A percentile compares a stretch with the other conserved stretches of the same genome.
These are phyloP conservation scores for Drosophila ogumai DNA, from an alignment of 1,140 invertebrate species.

Conservation along the genomic window DNA sequence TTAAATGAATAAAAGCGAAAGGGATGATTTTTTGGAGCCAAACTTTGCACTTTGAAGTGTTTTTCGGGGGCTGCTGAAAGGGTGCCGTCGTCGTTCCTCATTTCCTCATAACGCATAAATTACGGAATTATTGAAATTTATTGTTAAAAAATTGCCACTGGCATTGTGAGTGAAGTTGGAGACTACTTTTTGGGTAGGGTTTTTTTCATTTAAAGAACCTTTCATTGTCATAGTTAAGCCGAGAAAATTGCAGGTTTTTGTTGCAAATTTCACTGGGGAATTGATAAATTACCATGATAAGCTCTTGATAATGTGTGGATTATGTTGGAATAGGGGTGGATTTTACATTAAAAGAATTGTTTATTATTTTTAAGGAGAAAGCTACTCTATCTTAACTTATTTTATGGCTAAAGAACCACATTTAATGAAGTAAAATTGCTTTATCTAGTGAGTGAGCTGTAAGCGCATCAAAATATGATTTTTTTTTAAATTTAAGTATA, in stretches of 20 bases:
- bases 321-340: not conserved
- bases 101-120: conserved; percentile 60
- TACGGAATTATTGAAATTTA: conserved; percentile 81
- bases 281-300: conserved; percentile 14
- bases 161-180: conserved; percentile 2
- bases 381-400: not conserved
- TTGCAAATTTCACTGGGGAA: conserved; percentile 1
- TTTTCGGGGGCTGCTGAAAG: conserved; percentile 16
- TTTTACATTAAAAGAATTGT: not conserved
- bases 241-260: not conserved
- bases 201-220: not conserved
- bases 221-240: conserved; percentile 29
- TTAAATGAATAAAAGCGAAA: conserved; percentile 31
- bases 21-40: conserved; percentile 30
- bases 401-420: not conserved
- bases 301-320: not conserved
- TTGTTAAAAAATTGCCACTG: conserved; percentile 50
- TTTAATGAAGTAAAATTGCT: not conserved
- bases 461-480: fast-evolving
- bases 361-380: not conserved
- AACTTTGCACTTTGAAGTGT: conserved; percentile 70
- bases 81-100: conserved; percentile 39
- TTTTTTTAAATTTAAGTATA: not conserved
- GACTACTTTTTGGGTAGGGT: not conserved
- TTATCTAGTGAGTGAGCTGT: not conserved